A percentile compares a stretch with the other conserved stretches of the same genome.
Conservation (phyloP, 2,113 vertebrate genomes). For the Ceyx melanurus region DNA sequence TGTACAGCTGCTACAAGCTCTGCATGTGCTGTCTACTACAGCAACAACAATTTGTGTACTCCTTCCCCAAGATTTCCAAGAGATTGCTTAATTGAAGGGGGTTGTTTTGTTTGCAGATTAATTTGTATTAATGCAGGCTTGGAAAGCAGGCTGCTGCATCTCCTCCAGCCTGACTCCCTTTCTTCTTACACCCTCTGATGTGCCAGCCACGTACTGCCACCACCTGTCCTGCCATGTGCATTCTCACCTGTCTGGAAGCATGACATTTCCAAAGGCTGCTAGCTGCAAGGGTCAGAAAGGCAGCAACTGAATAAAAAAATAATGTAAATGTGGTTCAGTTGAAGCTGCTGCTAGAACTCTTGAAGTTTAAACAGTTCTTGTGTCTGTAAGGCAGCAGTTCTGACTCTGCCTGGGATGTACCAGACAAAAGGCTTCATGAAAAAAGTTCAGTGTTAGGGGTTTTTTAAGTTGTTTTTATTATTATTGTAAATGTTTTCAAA, state of each 20-base stretch:
- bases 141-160: not conserved
- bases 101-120: not conserved
- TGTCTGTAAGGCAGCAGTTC: not conserved
- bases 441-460: fast-evolving
- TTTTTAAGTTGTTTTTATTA: not conserved
- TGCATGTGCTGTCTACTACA: not conserved
- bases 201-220: not conserved
- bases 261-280: not conserved
- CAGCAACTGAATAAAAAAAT: not conserved
- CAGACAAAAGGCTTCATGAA: not conserved
- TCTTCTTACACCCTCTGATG: not conserved
- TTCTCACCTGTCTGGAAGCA: not conserved
- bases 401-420: not conserved
- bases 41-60: not conserved
- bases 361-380: not conserved
- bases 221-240: not conserved
- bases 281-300: not conserved
- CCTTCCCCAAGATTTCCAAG: not conserved
- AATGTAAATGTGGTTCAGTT: not conserved
- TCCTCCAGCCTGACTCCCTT: not conserved
- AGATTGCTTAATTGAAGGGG: not conserved
- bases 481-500: not conserved
- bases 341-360: not conserved
- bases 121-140: not conserved
- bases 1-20: not conserved